These are phyloP conservation scores for Eremobia ochroleuca DNA, from an alignment of 2,888 invertebrate species.

Conservation along the genomic window DNA sequence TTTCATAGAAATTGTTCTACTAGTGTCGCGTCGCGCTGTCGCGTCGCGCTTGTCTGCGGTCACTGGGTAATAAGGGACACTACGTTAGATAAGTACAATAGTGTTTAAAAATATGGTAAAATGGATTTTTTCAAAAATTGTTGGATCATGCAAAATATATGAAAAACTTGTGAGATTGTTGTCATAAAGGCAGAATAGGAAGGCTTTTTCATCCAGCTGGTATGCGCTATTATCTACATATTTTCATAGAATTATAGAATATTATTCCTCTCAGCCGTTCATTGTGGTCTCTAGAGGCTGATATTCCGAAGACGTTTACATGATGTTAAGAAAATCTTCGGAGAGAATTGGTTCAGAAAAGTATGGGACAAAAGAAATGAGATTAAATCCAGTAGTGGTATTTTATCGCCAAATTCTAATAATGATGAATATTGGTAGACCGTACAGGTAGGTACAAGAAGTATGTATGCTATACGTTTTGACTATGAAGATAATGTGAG, in stretches of 20 bases:
- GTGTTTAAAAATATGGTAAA: neutral
- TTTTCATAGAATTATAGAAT: constrained; percentile 29
- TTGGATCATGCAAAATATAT: neutral
- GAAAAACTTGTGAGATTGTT: neutral
- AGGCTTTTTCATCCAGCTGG: neutral
- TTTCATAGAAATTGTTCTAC: too few species aligned
- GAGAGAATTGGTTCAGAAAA: neutral
- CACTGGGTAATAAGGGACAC: neutral
- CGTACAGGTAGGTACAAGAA: neutral
- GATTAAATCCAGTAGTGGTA: neutral
- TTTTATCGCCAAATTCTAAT: neutral
- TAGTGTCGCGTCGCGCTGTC: too few species aligned
- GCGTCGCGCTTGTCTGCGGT: too few species aligned
- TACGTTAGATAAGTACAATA: neutral
- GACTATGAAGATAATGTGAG: neutral
- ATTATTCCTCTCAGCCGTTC: constrained; percentile 1
- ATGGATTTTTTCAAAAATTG: neutral
- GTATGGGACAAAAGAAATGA: neutral
- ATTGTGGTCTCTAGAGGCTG: constrained; percentile 10
- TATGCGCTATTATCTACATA: constrained; percentile 20
- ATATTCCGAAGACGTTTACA: constrained; percentile 1
- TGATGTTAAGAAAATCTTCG: constrained; percentile 6
- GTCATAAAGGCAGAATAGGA: neutral
- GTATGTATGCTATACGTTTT: neutral
- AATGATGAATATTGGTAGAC: neutral